A percentile compares a stretch with the other conserved stretches of the same genome.
phyloP scores from a whole-genome alignment of 2,797 vertebrate genomes.

The Hybognathus amarus region DNA sequence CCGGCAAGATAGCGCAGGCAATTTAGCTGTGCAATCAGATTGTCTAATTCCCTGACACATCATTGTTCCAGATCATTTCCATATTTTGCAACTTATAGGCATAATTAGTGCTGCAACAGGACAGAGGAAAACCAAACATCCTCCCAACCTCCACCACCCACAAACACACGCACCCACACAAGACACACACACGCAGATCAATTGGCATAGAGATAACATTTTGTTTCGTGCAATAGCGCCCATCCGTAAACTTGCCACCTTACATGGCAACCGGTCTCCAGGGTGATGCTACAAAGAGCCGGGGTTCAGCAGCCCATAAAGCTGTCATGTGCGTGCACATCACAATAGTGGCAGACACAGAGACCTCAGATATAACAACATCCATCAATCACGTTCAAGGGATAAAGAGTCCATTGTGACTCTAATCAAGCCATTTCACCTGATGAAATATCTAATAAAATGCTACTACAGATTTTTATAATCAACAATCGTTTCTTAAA shows the following conservation, averaged over 20 bases:
- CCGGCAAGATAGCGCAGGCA: conserved; percentile 60
- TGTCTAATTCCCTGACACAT: conserved; percentile 67
- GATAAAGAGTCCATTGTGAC: conserved; percentile 49
- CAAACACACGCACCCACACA: conserved; percentile 9
- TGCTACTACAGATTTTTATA: not conserved
- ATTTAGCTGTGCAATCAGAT: conserved; percentile 67
- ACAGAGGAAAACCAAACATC: conserved; percentile 43
- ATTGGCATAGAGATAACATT: conserved; percentile 69
- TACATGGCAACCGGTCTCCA: conserved; percentile 71
- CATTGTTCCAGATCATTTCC: conserved; percentile 67
- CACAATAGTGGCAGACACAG: conserved; percentile 59
- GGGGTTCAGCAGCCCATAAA: conserved; percentile 69
- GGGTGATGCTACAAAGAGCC: conserved; percentile 69
- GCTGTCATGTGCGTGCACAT: conserved; percentile 69
- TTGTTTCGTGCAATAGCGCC: conserved; percentile 64
- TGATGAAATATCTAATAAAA: conserved; percentile 13
- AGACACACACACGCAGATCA: conserved; percentile 59
- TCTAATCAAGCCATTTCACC: conserved; percentile 16
- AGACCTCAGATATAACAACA: conserved; percentile 56
- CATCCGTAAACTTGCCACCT: conserved; percentile 69
- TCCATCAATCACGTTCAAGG: conserved; percentile 41
- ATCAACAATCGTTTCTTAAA: not conserved
- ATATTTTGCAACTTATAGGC: conserved; percentile 65
- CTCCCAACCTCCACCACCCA: conserved; percentile 24
- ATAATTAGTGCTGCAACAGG: conserved; percentile 62